Base-by-base conservation (phyloP, 2,113 vertebrate species). In the Entomyzon cyanotis region DNA sequence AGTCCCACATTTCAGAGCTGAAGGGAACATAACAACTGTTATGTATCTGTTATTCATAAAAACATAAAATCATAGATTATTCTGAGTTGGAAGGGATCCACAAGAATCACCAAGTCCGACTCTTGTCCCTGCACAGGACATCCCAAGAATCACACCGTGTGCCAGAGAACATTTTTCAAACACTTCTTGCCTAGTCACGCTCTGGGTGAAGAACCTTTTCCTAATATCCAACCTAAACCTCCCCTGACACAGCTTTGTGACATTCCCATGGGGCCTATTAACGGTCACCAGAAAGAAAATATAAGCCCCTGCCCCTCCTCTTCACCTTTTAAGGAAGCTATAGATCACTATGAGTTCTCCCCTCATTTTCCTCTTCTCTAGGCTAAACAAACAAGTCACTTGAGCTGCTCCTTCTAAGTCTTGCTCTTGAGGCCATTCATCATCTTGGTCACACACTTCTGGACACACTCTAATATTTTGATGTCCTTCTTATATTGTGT, bases 1-100 rank as follows among this genome's bases (percentile, higher is more conserved):
- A 71, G 53, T 70, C 35, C n/a, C 44, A 52, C 16, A 47, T 90
- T 90, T 88, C 71, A 77, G 78, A 84, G 35, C 42, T 87, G 47
- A 84, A 92, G 47, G 18, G 33, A 84, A 60, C 0, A 0, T 58
- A 76, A 28, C 15, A n/a, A 79, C 59, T 56, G 35, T 68, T 80
- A 71, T 0, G 0, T 37, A 63, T 58, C 23, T 10, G 12, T 85
- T 87, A 78, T 62, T 84, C 18, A 70, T 28, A 56, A 18, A 90
- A 82, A 46, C 13, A 67, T 30, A 60, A 75, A 75, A 37, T 42
- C 35, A 25, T 14, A 49, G 42, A 77, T 33, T 63, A 63, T 42
- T 31, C 49, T 49, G 49, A 56, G 5, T 37, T 63, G 31, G 18
- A 70, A 63, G 22, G 15, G 22, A 70, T 15, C 8, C 31, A 33